Evolutionary conservation across 37 sponge, comb jelly and placozoan species (phyloP).

Genomic region (Aplysina aerophoba): DNA sequence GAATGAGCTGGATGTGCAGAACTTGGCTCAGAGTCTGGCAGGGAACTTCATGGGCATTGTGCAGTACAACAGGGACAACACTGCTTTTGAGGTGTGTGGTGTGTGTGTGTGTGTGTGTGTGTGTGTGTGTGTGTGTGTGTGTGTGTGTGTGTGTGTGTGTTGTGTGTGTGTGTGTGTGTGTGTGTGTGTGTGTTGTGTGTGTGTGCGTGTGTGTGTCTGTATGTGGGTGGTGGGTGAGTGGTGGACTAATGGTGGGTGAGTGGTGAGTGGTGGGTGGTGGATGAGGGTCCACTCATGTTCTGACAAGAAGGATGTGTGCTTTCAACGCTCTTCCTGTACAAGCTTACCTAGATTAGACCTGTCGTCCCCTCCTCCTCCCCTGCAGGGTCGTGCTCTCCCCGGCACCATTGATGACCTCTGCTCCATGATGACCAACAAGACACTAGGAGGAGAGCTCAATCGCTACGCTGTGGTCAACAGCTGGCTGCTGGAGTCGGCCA

Average conservation of each 20-base stretch:
- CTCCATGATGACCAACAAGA: constrained; percentile 61
- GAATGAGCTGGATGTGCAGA: constrained; percentile 42
- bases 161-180: constrained; percentile 3
- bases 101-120: constrained; percentile 24
- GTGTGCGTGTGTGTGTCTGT: background rate
- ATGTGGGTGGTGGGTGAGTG: too few species aligned
- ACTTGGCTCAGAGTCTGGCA: constrained; percentile 51
- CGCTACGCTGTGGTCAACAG: constrained; percentile 65
- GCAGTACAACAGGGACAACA: constrained; percentile 91
- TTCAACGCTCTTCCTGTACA: too few species aligned
- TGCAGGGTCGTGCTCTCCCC: constrained; percentile 53
- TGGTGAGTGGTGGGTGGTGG: too few species aligned
- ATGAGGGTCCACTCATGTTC: too few species aligned
- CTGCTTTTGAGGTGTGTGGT: constrained; percentile 53
- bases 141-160: constrained; percentile 10
- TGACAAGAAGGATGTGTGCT: too few species aligned
- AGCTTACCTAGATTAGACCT: too few species aligned
- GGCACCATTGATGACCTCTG: constrained; percentile 71
- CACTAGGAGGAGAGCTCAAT: constrained; percentile 33
- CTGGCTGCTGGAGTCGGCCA: background rate
- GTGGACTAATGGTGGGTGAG: too few species aligned
- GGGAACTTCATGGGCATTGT: constrained; percentile 82
- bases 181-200: background rate
- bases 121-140: constrained; percentile 24
- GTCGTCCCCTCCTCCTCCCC: too few species aligned